Evolutionary conservation across 37 sponge, comb jelly and placozoan genomes (phyloP), one percentile per base, ranked within the genome.

Genomic region (Ephydatia muelleri): DNA sequence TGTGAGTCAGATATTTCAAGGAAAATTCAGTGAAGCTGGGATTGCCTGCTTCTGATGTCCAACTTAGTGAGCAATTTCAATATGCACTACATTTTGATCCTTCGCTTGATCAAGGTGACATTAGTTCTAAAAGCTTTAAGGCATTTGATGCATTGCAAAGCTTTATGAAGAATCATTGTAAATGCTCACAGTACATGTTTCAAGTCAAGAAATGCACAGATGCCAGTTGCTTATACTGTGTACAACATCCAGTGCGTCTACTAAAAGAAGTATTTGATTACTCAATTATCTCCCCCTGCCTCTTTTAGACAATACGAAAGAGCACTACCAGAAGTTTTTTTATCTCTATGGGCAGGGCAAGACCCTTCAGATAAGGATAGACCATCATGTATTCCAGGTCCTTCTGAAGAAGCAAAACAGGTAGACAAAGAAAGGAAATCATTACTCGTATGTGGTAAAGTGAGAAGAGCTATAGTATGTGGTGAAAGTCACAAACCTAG

Each of bases 1-100:
- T 25, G 73, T 82, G 23, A 66, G 83, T 36, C 76, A 76, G n/a
- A 37, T 69, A 67, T 84, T 84, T 84, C 38, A 84, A 84, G 38
- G 84, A 76, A 32, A 21, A 12, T 19, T 1, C 37, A 49, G 66
- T 83, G 25, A 38, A 73, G 27, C n/a, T 9, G 33, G 27, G 5
- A 11, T 70, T 2, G 12, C 28, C 31, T 9, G 70, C 69, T 13
- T 38, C 69, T 39, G 65, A 80, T 8, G n/a, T 35, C 6, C 68
- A 68, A 68, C 2, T 80, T 3, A 68, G 34, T 70, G 40, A 70
- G 28, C n/a, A 38, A 14, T 81, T 70, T 70, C 40, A 81, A 16
- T 37, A 68, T 38, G 38, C 37, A 25, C 37, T 23, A 8, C 11
- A 33, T 49, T 29, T 78, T 78, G 79, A 78, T 26, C 79, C 79